Evolutionary conservation across 2,888 invertebrate genomes (phyloP).

Genomic region (Zootermopsis nevadensis): DNA sequence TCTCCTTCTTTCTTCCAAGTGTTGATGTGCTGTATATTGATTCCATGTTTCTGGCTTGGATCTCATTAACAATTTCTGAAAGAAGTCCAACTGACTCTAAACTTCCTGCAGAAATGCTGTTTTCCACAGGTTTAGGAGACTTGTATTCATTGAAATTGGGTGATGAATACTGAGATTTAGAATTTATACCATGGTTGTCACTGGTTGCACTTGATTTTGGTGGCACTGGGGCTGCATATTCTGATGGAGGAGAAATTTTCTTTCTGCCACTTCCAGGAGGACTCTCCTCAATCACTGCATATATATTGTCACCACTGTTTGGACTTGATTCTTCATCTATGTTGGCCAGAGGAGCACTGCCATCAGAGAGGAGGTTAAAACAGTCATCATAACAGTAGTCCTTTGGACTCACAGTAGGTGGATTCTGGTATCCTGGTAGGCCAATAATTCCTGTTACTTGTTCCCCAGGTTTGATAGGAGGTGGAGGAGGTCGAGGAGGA

Average conservation of each 20-base stretch:
- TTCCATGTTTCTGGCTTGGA: slow-evolving; percentile 86
- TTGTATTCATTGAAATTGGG: slow-evolving; percentile 67
- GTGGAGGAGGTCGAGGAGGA: slow-evolving; percentile 73
- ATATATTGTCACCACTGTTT: slow-evolving; percentile 78
- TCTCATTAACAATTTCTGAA: slow-evolving; percentile 89
- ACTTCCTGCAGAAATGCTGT: slow-evolving; percentile 64
- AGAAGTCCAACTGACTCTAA: slow-evolving; percentile 81
- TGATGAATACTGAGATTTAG: slow-evolving; percentile 62
- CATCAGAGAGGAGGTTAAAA: slow-evolving; percentile 71
- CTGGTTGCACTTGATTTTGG: slow-evolving; percentile 23
- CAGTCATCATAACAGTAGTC: slow-evolving; percentile 81
- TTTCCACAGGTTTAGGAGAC: slow-evolving; percentile 63
- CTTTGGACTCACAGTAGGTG: slow-evolving; percentile 61
- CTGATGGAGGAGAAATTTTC: slow-evolving; percentile 33
- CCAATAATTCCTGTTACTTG: slow-evolving; percentile 55
- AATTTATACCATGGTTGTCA: slow-evolving; percentile 51
- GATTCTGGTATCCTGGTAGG: slow-evolving; percentile 62
- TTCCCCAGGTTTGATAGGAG: slow-evolving; percentile 45
- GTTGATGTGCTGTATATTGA: slow-evolving; percentile 88
- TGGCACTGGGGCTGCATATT: slow-evolving; percentile 45
- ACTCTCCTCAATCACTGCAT: slow-evolving; percentile 87
- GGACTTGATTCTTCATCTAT: slow-evolving; percentile 71
- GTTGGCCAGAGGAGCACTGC: slow-evolving; percentile 67
- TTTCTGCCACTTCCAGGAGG: slow-evolving; percentile 62
- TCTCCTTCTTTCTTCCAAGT: slow-evolving; percentile 72